Evolutionary conservation across 2,797 vertebrate genomes (phyloP).

Genomic region (Coregonus ussuriensis): DNA sequence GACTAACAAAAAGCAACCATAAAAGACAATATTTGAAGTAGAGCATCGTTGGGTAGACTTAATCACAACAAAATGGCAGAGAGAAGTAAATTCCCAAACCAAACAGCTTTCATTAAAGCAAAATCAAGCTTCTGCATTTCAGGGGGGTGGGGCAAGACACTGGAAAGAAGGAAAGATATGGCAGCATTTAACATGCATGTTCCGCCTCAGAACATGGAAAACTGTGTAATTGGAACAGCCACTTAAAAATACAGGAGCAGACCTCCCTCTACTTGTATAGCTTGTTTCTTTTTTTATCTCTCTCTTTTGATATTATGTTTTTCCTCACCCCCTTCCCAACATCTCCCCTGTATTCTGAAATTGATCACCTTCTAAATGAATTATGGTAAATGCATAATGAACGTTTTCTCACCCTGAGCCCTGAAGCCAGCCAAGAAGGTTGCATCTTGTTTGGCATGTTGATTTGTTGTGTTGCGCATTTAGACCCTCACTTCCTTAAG

Average conservation of each 20-base stretch:
- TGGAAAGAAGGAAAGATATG: constrained; percentile 53
- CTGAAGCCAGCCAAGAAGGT: constrained; percentile 71
- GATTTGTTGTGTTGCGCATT: constrained; percentile 83
- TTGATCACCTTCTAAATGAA: constrained; percentile 85
- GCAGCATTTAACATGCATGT: constrained; percentile 69
- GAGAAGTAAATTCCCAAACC: constrained; percentile 50
- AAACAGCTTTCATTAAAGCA: constrained; percentile 68
- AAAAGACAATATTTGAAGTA: constrained; percentile 65
- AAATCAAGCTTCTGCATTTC: constrained; percentile 65
- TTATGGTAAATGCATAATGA: constrained; percentile 83
- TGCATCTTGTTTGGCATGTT: constrained; percentile 77
- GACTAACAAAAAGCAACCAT: constrained; percentile 59
- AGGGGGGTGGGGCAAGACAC: constrained; percentile 58
- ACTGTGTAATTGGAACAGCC: constrained; percentile 73
- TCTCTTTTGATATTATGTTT: constrained; percentile 67
- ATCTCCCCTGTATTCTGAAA: constrained; percentile 75
- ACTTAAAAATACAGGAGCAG: constrained; percentile 57
- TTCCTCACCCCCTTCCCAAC: constrained; percentile 66
- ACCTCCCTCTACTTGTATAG: constrained; percentile 61
- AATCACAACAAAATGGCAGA: constrained; percentile 55
- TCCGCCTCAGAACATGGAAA: constrained; percentile 71
- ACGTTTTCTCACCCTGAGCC: constrained; percentile 76
- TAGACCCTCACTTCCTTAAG: constrained; percentile 77
- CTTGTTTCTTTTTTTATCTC: constrained; percentile 57
- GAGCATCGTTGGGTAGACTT: constrained; percentile 44